Evolutionary conservation across 2,888 invertebrate genomes (phyloP).

Genomic region (Mesoligia furuncula): DNA sequence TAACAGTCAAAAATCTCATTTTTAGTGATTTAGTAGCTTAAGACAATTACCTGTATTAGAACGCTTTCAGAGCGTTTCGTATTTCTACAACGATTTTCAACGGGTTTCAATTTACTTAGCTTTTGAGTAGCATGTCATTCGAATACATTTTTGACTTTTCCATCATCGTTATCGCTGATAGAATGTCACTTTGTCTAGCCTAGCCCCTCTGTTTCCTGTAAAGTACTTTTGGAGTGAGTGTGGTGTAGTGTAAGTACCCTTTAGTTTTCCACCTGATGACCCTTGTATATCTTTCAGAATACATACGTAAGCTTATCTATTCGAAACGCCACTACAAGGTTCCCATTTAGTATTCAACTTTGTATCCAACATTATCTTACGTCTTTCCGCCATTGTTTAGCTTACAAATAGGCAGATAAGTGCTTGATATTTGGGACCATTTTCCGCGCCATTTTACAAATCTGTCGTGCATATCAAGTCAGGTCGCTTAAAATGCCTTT

Average conservation of each 20-base stretch:
- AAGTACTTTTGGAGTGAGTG: background rate
- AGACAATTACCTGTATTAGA: background rate
- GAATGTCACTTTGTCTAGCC: background rate
- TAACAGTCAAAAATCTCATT: background rate
- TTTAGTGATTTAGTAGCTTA: background rate
- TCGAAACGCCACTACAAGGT: constrained; percentile 14
- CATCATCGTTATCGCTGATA: background rate
- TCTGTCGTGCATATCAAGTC: constrained; percentile 63
- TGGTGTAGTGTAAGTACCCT: background rate
- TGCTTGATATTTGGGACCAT: constrained; percentile 58
- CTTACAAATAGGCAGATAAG: constrained; percentile 51
- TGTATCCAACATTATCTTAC: constrained; percentile 43
- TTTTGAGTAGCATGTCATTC: background rate
- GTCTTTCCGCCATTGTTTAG: constrained; percentile 48
- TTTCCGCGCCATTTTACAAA: constrained; percentile 61
- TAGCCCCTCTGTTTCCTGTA: background rate
- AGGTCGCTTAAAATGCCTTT: constrained; percentile 60
- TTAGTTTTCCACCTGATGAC: background rate
- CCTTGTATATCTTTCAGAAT: background rate
- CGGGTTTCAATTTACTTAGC: background rate
- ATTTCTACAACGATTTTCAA: background rate
- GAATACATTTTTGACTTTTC: background rate
- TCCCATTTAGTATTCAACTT: constrained; percentile 37
- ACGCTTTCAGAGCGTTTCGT: background rate
- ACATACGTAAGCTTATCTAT: constrained; percentile 24